Base-by-base conservation (phyloP, 2,797 vertebrate species). In the Allobates femoralis region DNA sequence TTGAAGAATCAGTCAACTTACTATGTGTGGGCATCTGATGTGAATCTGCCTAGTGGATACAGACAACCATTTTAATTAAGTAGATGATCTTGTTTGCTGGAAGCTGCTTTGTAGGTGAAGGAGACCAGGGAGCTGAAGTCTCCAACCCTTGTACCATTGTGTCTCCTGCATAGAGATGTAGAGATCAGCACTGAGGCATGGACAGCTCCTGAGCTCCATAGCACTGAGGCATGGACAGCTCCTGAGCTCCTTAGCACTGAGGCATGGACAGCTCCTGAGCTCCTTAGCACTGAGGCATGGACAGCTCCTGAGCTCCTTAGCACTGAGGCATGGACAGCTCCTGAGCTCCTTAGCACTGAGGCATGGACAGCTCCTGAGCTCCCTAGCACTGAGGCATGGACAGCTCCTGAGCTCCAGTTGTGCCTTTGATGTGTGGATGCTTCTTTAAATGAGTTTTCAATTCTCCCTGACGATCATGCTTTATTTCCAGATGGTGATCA, bases 401-500 rank as follows among this genome's bases (percentile, higher is more conserved):
- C 86, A 84, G 86, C 86, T 69, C 37, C 81, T 62, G 53, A 91
- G 90, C 86, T 85, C 84, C 87, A 82, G 55, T 85, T 71, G 77
- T 89, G 89, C 85, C 88, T 88, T 87, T 84, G 78, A 86, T 92
- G 91, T 73, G 91, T 89, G 73, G 64, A 80, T 84, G 73, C 87
- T 71, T 88, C 78, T 74, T 81, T 88, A 81, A 81, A 88, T 88
- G 86, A 88, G 58, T 88, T 85, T 88, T 85, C 86, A 66, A 56
- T 88, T 88, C 23, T 85, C 90, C 89, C 89, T 92, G 85, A 92
- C 90, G 88, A 95, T 92, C 94, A 96, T 96, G 96, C 94, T 96
- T 90, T 96, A 96, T 92, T 96, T 96, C 90, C 96, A 96, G 96
- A 95, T 98, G 96, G 98, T 99, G 95, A 98, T 99, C 93, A 98